Conservation (phyloP, 1,140 invertebrate genomes). For the Araneus ventricosus region DNA sequence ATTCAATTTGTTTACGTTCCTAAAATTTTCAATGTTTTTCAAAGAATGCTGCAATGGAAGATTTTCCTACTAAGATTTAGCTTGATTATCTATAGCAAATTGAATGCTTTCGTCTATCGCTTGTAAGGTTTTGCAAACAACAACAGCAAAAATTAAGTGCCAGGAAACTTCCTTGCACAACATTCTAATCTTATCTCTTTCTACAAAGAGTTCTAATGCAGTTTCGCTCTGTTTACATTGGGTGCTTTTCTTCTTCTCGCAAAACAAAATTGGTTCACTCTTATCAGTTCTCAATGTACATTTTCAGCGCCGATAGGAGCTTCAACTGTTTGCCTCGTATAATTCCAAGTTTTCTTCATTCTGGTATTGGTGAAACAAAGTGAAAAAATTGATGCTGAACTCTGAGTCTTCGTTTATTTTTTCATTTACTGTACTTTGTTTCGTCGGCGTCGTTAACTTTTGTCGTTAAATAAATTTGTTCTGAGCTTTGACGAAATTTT, state of each 20-base stretch:
- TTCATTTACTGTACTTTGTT: neutral
- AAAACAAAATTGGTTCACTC: neutral
- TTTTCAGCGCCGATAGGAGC: neutral
- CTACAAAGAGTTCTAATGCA: conserved; percentile 7
- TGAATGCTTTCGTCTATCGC: no score
- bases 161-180: neutral
- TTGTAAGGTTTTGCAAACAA: no score
- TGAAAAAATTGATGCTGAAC: neutral
- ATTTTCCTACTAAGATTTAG: no score
- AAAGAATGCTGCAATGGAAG: no score
- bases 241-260: neutral
- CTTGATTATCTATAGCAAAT: no score
- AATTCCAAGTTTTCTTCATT: neutral
- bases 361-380: neutral
- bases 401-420: neutral
- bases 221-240: conserved; percentile 49
- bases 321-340: neutral
- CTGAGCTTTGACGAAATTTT: neutral
- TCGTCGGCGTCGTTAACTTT: neutral
- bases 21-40: no score
- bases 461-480: conserved; percentile 29
- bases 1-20: no score
- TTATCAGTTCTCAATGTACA: conserved; percentile 22
- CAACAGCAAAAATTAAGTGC: neutral
- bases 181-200: conserved; percentile 28